Evolutionary conservation across 2,797 vertebrate genomes (phyloP).

Genomic region (Chromis chromis): DNA sequence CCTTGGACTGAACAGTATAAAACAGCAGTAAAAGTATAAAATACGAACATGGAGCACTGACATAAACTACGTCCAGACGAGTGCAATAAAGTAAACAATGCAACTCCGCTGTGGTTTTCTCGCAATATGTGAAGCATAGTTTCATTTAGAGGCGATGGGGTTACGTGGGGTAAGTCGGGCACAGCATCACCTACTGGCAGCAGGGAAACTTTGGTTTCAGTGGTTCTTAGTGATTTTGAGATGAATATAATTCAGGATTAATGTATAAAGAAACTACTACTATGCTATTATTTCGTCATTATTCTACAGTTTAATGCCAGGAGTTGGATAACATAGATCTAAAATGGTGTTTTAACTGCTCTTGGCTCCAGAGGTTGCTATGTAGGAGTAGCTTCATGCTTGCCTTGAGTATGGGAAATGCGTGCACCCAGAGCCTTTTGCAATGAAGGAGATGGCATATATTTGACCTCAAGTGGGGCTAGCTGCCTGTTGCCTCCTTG

Average conservation of each 20-base stretch:
- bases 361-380: rapidly evolving
- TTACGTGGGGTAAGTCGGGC: neutral
- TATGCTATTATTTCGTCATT: neutral
- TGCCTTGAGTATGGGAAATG: too few relatives aligned
- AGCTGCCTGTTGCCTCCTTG: neutral
- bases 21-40: neutral
- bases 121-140: neutral
- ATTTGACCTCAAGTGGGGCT: slow-evolving; percentile 1
- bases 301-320: neutral
- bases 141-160: neutral
- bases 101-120: neutral
- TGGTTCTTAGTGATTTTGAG: neutral
- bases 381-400: too few relatives aligned
- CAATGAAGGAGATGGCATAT: neutral
- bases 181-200: neutral
- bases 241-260: neutral
- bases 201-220: rapidly evolving
- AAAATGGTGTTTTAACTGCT: neutral
- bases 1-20: neutral
- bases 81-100: slow-evolving; percentile 1
- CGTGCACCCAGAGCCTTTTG: neutral
- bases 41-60: neutral
- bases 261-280: neutral
- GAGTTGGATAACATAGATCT: rapidly evolving
- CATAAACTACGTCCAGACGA: slow-evolving; percentile 12